Evolutionary conservation across 2,113 vertebrate species (phyloP), one percentile per base, ranked within the genome.

Genomic region (Neotragus pygmaeus): DNA sequence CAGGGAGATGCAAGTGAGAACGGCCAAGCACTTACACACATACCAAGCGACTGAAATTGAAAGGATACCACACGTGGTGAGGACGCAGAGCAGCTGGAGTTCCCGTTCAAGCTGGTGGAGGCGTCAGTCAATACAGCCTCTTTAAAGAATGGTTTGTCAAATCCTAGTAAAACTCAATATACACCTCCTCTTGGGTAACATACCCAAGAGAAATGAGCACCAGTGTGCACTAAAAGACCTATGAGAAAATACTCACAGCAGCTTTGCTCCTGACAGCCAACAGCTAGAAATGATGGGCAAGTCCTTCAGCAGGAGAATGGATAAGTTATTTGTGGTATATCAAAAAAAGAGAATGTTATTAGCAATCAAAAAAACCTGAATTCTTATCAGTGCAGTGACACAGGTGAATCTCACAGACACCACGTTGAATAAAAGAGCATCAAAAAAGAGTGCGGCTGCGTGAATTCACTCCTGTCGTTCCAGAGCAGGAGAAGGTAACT

Each of bases 41-140:
- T n/a, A 49, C 23, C 6, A 2, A 1, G 53, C 53, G 30, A 49
- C 47, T 25, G 12, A 36, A 4, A 6, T 6, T 4, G 1, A 43
- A 51, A 23, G 28, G 58, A 16, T 0, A 1, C 36, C 36, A 19
- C 27, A 1, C 21, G 82, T 21, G 53, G 14, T 28, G 55, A 43
- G 36, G 8, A 12, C 4, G 25, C 82, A 43, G 55, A 19, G 36
- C 55, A 19, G 23, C 82, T 84, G 53, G 55, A 6, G 36, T 17
- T 16, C 23, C 53, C 5, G 0, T 13, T 11, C 1, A 1, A 19
- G 36, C 82, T 58, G 82, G 8, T 19, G 30, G 30, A 47, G 15
- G 30, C 1, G 3, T 49, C n/a, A 10, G 6, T 21, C 17, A 33
- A 1, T 21, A 49, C 36, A 58, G 47, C 49, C 25, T 47, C 78